Percentiles rank a stretch among this genome's conserved stretches.
Conservation (phyloP, 2,113 vertebrate species). For the Sylvietta virens region DNA sequence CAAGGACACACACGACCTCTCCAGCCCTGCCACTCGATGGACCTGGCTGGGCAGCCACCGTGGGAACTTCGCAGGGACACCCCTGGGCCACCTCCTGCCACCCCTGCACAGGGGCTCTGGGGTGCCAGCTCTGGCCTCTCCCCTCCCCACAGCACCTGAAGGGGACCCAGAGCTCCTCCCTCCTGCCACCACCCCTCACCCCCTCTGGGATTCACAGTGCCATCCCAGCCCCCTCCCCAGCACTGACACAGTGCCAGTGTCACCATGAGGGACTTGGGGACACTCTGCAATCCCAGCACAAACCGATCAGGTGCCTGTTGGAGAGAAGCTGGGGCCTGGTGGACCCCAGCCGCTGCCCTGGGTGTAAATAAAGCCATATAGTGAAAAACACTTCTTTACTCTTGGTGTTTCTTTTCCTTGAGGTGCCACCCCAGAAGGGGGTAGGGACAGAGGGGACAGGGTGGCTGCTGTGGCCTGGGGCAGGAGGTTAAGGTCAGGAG, state of each 20-base stretch:
- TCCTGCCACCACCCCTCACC: not conserved
- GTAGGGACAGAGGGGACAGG: not conserved
- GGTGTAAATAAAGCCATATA: not conserved
- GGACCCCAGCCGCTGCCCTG: not conserved
- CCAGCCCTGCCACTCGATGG: fast-evolving
- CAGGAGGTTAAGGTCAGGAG: too few species aligned
- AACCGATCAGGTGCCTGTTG: fast-evolving
- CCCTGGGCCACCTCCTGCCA: fast-evolving
- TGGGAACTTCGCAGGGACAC: not conserved
- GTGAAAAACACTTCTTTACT: not conserved
- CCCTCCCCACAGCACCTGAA: not conserved
- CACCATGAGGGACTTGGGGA: not conserved
- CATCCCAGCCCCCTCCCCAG: not conserved
- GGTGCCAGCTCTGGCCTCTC: not conserved
- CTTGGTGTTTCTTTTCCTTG: not conserved
- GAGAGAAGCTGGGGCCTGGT: not conserved
- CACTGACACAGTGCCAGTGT: not conserved
- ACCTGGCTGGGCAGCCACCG: not conserved
- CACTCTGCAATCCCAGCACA: not conserved
- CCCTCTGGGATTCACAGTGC: not conserved
- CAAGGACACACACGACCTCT: fast-evolving
- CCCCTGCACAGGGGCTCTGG: fast-evolving
- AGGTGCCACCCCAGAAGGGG: too few species aligned
- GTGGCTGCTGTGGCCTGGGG: not conserved
- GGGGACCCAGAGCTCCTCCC: not conserved